Percentiles rank a stretch among this genome's conserved stretches.
Evolutionary conservation across 2,888 invertebrate species (phyloP).

Genomic region (Drosophila formosana): DNA sequence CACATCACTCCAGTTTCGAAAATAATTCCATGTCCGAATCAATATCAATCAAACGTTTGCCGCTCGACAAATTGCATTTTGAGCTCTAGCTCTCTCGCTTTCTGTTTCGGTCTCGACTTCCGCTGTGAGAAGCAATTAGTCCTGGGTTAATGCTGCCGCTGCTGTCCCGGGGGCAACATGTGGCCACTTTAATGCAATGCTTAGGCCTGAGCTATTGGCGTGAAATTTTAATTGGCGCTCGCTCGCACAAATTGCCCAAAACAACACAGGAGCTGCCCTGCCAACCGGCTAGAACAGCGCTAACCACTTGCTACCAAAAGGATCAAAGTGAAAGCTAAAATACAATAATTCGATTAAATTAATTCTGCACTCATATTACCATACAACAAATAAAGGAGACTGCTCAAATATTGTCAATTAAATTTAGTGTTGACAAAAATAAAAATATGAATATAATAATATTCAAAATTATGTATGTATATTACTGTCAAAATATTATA

Average conservation of each 20-base stretch:
- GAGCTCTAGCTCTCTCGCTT: not conserved
- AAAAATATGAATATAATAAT: too few species aligned
- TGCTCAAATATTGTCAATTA: too few species aligned
- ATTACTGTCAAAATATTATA: too few species aligned
- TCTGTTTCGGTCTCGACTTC: conserved; percentile 22
- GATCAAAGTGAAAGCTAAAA: not conserved
- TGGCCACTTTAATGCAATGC: conserved; percentile 53
- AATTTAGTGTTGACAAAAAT: too few species aligned
- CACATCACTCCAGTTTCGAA: conserved; percentile 9
- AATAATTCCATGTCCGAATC: conserved; percentile 54
- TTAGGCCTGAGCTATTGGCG: conserved; percentile 73
- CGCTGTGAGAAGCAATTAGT: conserved; percentile 72
- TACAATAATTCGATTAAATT: too few species aligned
- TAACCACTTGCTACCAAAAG: conserved; percentile 7
- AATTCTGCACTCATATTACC: too few species aligned
- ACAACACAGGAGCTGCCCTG: conserved; percentile 16
- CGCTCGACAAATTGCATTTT: conserved; percentile 78
- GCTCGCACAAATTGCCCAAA: conserved; percentile 20
- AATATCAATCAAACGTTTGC: conserved; percentile 80
- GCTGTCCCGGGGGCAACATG: conserved; percentile 60
- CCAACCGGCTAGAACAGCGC: not conserved
- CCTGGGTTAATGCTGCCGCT: conserved; percentile 45
- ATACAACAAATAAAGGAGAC: too few species aligned
- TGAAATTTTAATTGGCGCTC: conserved; percentile 78
- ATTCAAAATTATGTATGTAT: too few species aligned